These are phyloP conservation scores for Microtus richardsoni DNA, from an alignment of 2,113 vertebrate species.

Conservation along the genomic window DNA sequence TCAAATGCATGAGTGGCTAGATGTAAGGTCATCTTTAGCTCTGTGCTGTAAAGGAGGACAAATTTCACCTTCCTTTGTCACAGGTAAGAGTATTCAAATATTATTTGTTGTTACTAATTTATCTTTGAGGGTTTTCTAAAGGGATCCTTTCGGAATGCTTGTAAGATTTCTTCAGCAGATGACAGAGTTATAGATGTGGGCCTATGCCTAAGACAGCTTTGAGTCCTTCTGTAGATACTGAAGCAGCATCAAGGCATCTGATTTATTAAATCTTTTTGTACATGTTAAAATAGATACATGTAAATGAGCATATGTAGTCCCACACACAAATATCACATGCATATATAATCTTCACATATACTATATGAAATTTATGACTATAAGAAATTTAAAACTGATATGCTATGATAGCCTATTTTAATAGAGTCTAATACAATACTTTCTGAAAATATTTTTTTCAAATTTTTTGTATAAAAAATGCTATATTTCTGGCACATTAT, in stretches of 20 bases:
- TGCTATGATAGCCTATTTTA: not conserved
- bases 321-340: not conserved
- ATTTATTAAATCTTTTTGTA: not conserved
- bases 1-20: not conserved
- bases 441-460: not conserved
- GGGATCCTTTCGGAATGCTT: not conserved
- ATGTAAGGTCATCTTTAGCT: constrained; percentile 49
- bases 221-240: not conserved
- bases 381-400: not conserved
- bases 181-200: not conserved
- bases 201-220: not conserved
- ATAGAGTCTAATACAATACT: not conserved
- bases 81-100: not conserved
- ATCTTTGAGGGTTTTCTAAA: constrained; percentile 12
- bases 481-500: not conserved
- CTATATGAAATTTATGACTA: too few species aligned
- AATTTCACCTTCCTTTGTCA: not conserved
- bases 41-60: not conserved
- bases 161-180: not conserved
- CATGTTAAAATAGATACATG: not conserved
- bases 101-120: constrained; percentile 28
- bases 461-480: not conserved
- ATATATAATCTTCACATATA: not conserved
- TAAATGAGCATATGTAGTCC: too few species aligned
- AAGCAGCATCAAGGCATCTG: not conserved